Evolutionary conservation across 2,888 invertebrate genomes (phyloP).

Genomic region (Melanophora roralis): DNA sequence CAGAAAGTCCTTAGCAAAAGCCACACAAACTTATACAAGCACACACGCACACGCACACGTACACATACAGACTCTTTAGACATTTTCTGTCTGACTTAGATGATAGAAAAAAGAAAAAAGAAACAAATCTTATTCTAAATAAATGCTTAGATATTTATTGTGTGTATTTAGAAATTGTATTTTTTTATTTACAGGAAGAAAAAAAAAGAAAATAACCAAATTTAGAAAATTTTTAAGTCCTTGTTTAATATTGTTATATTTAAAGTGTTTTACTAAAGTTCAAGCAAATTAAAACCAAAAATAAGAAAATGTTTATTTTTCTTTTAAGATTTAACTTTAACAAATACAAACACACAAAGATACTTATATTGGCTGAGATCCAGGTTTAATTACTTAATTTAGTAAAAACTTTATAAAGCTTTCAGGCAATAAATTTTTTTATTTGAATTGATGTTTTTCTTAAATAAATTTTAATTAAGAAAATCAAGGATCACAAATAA

Average conservation of each 20-base stretch:
- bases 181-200: not conserved
- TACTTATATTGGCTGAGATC: no score
- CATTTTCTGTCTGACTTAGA: conserved; percentile 5
- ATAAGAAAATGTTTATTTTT: not conserved
- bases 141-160: not conserved
- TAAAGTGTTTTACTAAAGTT: conserved; percentile 22
- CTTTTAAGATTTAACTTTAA: no score
- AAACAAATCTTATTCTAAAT: not conserved
- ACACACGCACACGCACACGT: no score
- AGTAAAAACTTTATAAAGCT: not conserved
- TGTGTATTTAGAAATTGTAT: not conserved
- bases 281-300: not conserved
- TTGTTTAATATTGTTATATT: conserved; percentile 37
- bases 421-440: conserved; percentile 21
- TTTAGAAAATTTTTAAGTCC: conserved; percentile 16
- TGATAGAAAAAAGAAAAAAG: not conserved
- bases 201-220: not conserved
- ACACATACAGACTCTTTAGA: conserved; percentile 12
- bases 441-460: conserved; percentile 35
- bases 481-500: conserved; percentile 30
- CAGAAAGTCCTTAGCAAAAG: conserved; percentile 60
- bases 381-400: conserved; percentile 10
- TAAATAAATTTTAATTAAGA: conserved; percentile 45
- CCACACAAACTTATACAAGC: no score
- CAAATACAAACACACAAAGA: no score